A percentile compares a stretch with the other conserved stretches of the same genome.
These are phyloP conservation scores for Anolis apletophallus DNA, from an alignment of 2,797 vertebrate species.

Conservation along the genomic window DNA sequence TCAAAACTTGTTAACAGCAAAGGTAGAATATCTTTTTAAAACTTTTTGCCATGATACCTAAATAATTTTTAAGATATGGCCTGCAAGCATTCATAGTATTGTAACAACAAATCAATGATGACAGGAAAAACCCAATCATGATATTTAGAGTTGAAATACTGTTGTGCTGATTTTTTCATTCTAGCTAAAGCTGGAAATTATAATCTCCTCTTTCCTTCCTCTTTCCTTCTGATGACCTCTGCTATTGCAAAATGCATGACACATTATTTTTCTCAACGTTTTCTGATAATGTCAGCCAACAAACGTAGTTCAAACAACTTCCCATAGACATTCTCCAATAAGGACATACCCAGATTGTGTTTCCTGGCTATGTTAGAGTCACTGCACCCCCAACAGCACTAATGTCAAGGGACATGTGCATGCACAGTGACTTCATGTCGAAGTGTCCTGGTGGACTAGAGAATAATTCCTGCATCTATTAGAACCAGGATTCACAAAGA, in stretches of 20 bases:
- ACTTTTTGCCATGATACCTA: constrained; percentile 64
- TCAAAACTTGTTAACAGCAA: constrained; percentile 81
- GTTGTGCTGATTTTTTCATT: background rate
- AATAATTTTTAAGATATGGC: constrained; percentile 56
- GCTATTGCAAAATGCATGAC: background rate
- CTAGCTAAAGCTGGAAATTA: background rate
- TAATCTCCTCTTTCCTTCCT: background rate
- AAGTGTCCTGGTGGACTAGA: background rate
- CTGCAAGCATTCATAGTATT: constrained; percentile 58
- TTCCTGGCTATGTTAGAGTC: background rate
- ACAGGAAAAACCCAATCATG: constrained; percentile 42
- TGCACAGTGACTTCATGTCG: background rate
- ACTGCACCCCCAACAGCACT: background rate
- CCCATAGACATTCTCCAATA: background rate
- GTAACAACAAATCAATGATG: constrained; percentile 30
- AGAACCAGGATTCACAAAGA: background rate
- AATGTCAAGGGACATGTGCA: background rate
- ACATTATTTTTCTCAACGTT: background rate
- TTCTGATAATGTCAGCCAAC: background rate
- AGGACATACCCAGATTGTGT: background rate
- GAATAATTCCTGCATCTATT: background rate
- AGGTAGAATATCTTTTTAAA: constrained; percentile 74
- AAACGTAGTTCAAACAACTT: background rate
- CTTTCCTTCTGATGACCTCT: background rate
- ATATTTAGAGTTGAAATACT: background rate